Evolutionary conservation across 2,113 vertebrate species (phyloP), one percentile per base, ranked within the genome.

Genomic region (Burhinus oedicnemus): DNA sequence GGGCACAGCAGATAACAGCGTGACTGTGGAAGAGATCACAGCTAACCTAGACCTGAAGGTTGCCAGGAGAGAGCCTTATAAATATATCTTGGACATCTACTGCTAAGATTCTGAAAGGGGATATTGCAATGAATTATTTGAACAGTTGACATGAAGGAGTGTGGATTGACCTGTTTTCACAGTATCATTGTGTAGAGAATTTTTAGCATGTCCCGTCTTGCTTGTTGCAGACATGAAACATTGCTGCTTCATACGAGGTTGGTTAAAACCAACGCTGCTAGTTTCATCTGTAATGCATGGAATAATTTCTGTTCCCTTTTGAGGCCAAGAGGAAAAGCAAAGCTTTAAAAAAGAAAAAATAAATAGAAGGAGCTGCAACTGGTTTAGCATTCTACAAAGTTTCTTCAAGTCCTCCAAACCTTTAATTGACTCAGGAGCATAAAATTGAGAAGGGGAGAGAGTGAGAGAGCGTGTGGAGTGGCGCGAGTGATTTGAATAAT

Each of bases 401-500:
- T 97, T 96, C 93, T 95, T 83, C 0, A n/a, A 94, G 87, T 96
- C 95, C 60, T 95, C 93, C 91, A 97, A 96, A 94, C 83, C 96
- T 93, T 91, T 97, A 97, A 98, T 97, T 97, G 97, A 97, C 92
- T 97, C 84, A 32, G 91, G 96, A 97, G 95, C 97, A 94, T 89
- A 96, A 95, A 95, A 95, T 96, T 90, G 92, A 94, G 93, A 96
- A 80, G 82, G 89, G 88, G 85, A 79, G 90, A 92, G 83, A 92
- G 92, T 1, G 84, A 74, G 91, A 38, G 87, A 58, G 95, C 64
- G 82, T 93, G 95, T 42, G 80, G 96, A 97, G 95, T 96, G 98
- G 98, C 83, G 94, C 85, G 94, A 98, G 96, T 72, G 66, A 96
- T 97, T 98, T 98, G 98, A 98, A 98, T 99, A 98, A 99, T 99